These are phyloP conservation scores for Caenorhabditis sulstoni DNA, from an alignment of 2,888 invertebrate genomes.

Conservation along the genomic window DNA sequence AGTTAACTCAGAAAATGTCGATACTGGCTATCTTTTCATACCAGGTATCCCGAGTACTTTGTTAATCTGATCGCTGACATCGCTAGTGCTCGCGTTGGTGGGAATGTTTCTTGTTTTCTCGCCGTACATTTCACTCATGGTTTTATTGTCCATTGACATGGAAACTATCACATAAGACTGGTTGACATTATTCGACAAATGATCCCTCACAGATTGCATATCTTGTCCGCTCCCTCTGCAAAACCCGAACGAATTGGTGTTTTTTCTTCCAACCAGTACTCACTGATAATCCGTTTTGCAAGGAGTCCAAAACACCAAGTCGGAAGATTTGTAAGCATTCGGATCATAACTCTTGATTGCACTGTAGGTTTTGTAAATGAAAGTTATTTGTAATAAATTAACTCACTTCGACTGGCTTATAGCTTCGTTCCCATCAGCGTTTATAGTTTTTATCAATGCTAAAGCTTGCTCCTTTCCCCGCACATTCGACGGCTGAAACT, in stretches of 20 bases:
- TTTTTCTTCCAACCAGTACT: not conserved
- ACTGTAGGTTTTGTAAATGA: not conserved
- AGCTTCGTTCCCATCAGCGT: not conserved
- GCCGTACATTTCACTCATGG: slow-evolving; percentile 1
- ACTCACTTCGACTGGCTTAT: not conserved
- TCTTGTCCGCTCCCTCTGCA: not conserved
- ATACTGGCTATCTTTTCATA: too few species aligned
- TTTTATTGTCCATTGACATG: not conserved
- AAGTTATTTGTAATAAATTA: not conserved
- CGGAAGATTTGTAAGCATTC: not conserved
- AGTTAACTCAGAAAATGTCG: too few species aligned
- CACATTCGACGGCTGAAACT: not conserved
- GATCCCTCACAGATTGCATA: not conserved
- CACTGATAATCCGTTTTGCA: not conserved
- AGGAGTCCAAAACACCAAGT: slow-evolving; percentile 15
- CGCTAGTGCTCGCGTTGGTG: not conserved
- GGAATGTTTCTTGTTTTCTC: slow-evolving; percentile 4
- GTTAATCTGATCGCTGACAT: not conserved
- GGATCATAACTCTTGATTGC: slow-evolving; percentile 1
- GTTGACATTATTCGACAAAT: not conserved
- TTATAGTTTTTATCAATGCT: not conserved
- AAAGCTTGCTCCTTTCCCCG: not conserved
- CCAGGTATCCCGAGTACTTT: not conserved
- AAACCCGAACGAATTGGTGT: too few species aligned
- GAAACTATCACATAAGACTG: slow-evolving; percentile 8